Evolutionary conservation across 2,888 invertebrate species (phyloP), one percentile per base, ranked within the genome.

Genomic region (Cremastinae sp.): DNA sequence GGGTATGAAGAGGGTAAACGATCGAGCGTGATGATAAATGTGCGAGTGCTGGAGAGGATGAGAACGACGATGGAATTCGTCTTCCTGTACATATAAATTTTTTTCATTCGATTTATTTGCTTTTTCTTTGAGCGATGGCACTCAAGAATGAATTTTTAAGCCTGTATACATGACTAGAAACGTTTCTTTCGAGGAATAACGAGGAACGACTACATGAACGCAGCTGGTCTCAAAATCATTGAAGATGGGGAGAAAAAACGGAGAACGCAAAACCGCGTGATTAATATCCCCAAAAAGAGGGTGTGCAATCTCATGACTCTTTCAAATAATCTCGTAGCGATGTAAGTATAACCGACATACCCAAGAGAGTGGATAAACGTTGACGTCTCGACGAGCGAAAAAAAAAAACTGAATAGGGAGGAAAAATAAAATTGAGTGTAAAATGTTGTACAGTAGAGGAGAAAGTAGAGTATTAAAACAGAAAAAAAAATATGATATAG

Each of bases 361-460:
- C 80, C 83, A 84, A 82, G 82, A 79, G 83, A 81, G 71, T 20
- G 2, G 36, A 22, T 22, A 3, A 14, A 28, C 1, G 74, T 79
- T 59, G 79, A 75, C 56, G 78, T n/a, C 28, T 53, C 20, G 53
- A 53, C 20, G 36, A 79, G 53, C 34, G 18, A 18, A 14, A 47
- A 38, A 36, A 58, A 53, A 66, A 34, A 36, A 47, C 36, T n/a
- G 36, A 51, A 56, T 12, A 54, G 43, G 20, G 51, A 14, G 72
- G 54, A 62, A 38, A 77, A 74, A 38, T 66, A 3, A 43, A 49
- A 69, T 78, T 84, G 84, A 85, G 81, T 89, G 89, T 89, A 89
- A 88, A 89, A 89, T 89, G 89, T 88, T 89, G 89, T 89, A 89
- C 87, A 89, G 86, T 89, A 89, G 88, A 83, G 79, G 64, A 71